These are phyloP conservation scores for Tragulus kanchil DNA, from an alignment of 2,113 vertebrate species.

Conservation along the genomic window DNA sequence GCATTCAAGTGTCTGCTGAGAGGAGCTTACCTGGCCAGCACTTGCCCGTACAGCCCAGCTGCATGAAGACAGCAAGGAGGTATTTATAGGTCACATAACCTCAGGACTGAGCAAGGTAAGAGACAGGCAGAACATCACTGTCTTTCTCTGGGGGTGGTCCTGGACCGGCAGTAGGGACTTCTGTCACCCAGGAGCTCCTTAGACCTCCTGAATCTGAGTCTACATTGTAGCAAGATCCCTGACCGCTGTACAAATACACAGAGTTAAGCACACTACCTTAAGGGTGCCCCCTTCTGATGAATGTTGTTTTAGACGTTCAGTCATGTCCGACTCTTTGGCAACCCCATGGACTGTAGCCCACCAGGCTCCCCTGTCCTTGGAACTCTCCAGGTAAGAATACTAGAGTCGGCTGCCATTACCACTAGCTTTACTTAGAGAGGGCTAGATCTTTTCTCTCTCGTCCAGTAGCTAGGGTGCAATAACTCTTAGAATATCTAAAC, in stretches of 20 bases:
- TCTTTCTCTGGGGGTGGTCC: neutral
- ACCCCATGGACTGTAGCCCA: neutral
- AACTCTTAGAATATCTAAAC: conserved; percentile 29
- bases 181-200: neutral
- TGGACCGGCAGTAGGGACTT: neutral
- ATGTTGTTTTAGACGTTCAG: neutral
- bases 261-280: neutral
- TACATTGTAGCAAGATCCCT: neutral
- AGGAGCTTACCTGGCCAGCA: neutral
- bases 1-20: neutral
- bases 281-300: too few species aligned
- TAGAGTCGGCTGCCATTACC: neutral
- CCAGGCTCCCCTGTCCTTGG: neutral
- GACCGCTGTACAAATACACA: neutral
- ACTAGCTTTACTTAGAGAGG: neutral
- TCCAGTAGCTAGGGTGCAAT: neutral
- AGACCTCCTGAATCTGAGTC: neutral
- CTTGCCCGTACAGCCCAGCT: neutral
- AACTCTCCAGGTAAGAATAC: neutral
- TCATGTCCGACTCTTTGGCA: neutral
- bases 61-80: neutral
- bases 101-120: neutral
- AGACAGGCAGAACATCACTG: neutral
- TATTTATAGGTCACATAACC: too few species aligned
- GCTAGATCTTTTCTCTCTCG: neutral